Evolutionary conservation across 2,797 vertebrate genomes (phyloP).

Genomic region (Natrix natrix): DNA sequence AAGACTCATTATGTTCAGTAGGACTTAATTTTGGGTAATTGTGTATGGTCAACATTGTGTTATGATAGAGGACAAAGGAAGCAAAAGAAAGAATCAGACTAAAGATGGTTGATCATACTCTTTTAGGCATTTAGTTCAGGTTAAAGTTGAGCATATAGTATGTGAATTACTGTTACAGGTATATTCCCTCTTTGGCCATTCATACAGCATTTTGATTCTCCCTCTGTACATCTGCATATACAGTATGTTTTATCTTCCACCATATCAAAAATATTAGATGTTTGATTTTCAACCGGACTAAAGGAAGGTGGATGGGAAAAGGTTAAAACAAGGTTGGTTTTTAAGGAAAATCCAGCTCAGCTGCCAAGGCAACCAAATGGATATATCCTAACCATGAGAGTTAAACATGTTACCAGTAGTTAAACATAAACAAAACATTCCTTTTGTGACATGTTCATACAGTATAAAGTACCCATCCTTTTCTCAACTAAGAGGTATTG

Average conservation of each 20-base stretch:
- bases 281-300: neutral
- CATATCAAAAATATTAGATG: neutral
- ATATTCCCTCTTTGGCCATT: neutral
- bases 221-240: neutral
- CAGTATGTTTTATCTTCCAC: neutral
- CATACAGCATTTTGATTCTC: neutral
- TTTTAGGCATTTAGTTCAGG: neutral
- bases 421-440: neutral
- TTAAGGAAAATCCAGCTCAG: neutral
- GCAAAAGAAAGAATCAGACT: neutral
- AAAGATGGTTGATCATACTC: neutral
- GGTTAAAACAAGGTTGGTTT: neutral
- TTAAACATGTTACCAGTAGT: neutral
- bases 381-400: neutral
- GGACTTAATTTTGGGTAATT: neutral
- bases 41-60: neutral
- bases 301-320: neutral
- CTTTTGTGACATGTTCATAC: neutral
- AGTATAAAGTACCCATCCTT: neutral
- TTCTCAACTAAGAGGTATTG: neutral
- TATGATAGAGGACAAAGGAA: neutral
- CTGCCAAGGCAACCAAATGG: neutral
- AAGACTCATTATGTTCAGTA: slow-evolving; percentile 4
- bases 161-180: neutral
- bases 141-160: neutral